A percentile compares a stretch with the other conserved stretches of the same genome.
These are phyloP conservation scores for Premnoplex brunnescens DNA, from an alignment of 2,797 vertebrate species.

Conservation along the genomic window DNA sequence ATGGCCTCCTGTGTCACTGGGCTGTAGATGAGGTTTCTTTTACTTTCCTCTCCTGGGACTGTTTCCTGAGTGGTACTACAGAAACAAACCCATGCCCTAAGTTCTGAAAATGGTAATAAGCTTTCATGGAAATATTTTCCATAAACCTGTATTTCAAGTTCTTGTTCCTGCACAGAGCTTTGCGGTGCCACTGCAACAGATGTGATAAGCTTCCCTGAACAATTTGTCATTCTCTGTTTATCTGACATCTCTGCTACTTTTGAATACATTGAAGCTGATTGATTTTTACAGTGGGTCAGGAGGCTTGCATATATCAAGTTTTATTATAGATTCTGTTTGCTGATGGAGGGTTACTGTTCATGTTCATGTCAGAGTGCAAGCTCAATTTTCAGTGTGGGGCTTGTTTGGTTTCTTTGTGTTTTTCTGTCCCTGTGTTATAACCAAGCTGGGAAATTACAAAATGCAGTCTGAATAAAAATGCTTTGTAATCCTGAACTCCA, in stretches of 20 bases:
- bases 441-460: background rate
- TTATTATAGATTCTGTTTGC: constrained; percentile 2
- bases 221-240: background rate
- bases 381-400: background rate
- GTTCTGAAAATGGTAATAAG: background rate
- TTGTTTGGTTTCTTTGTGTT: background rate
- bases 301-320: background rate
- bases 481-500: background rate
- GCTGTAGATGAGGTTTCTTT: background rate
- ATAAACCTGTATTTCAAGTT: background rate
- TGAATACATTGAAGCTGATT: constrained; percentile 28
- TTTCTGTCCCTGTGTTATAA: background rate
- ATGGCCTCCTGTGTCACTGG: background rate
- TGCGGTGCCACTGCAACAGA: background rate
- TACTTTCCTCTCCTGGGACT: background rate
- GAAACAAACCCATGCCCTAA: background rate
- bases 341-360: background rate
- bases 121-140: background rate
- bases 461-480: background rate
- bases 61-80: background rate
- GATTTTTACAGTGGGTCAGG: constrained; percentile 1
- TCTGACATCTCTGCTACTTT: constrained; percentile 31
- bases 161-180: background rate
- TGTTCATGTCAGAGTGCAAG: background rate
- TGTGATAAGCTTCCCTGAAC: constrained; percentile 2